Conservation (phyloP, 2,113 vertebrate genomes). For the Balaeniceps rex region DNA sequence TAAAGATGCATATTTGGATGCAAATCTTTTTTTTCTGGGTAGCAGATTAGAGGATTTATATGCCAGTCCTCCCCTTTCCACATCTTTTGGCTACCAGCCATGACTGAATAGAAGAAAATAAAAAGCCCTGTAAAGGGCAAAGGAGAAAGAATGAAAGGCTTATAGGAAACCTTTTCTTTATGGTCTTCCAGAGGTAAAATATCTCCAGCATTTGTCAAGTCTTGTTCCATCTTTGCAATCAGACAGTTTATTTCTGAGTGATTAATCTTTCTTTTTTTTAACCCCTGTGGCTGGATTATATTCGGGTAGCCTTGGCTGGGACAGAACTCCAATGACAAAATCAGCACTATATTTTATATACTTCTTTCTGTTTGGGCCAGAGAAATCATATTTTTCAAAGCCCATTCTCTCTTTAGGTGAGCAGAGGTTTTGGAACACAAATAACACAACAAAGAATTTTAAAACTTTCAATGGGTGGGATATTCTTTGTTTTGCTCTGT, state of each 20-base stretch:
- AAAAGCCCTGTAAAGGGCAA: conserved; percentile 12
- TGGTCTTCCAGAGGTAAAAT: neutral
- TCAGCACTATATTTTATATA: neutral
- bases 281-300: neutral
- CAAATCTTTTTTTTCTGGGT: neutral
- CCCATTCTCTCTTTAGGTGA: neutral
- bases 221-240: neutral
- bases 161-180: neutral
- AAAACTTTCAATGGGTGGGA: fast-evolving
- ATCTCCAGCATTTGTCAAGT: neutral
- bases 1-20: neutral
- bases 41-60: neutral
- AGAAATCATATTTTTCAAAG: neutral
- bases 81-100: neutral
- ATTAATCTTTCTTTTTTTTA: neutral
- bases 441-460: neutral
- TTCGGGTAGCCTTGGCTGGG: neutral
- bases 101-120: neutral
- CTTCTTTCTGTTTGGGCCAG: neutral
- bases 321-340: neutral
- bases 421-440: neutral
- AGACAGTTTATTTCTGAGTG: neutral
- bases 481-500: too few relatives aligned
- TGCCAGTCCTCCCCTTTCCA: neutral
- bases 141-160: neutral